Base-by-base conservation (phyloP, 2,113 vertebrate species). In the Neoarius graeffei region DNA sequence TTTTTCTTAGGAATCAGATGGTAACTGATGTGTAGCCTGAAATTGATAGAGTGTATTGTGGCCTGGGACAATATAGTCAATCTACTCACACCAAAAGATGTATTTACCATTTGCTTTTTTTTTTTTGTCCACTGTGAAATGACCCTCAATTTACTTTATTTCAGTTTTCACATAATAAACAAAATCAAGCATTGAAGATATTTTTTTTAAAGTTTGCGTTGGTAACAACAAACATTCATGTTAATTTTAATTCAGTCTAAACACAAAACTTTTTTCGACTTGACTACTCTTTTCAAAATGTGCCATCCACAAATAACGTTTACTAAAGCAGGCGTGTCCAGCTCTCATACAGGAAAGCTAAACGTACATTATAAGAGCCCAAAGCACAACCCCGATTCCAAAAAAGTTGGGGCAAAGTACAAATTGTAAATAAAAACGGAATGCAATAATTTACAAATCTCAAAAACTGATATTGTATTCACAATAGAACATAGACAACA, bases 1-100 rank as follows among this genome's bases (percentile, higher is more conserved):
- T 94, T 95, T 95, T 95, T 95, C 94, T 95, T 93, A 96, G 95
- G 95, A 95, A 96, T 95, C 95, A 96, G 95, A 96, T 95, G 95
- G 94, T 96, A 96, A 96, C 94, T 95, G 94, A 96, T 96, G 94
- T 95, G 92, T 90, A 80, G 93, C 93, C 92, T 92, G 92, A 94
- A 94, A 95, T 93, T 92, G 94, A 95, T 93, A 92, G 92, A 92
- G 87, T 86, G 89, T 93, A 91, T 93, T 83, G 90, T 91, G 89
- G 91, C 57, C 81, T 92, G 91, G 91, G 92, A 93, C 93, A 92
- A 93, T 93, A 94, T 90, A 92, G 91, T 89, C 85, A 87, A 93
- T 93, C 94, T 89, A 92, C 91, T 87, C 85, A 85, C 87, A 89
- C 86, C 85, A 83, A 84, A 64, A 86, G 86, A 84, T 66, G 80